phyloP scores from a whole-genome alignment of 2,888 invertebrate genomes.

The Pristionchus arcanus region DNA sequence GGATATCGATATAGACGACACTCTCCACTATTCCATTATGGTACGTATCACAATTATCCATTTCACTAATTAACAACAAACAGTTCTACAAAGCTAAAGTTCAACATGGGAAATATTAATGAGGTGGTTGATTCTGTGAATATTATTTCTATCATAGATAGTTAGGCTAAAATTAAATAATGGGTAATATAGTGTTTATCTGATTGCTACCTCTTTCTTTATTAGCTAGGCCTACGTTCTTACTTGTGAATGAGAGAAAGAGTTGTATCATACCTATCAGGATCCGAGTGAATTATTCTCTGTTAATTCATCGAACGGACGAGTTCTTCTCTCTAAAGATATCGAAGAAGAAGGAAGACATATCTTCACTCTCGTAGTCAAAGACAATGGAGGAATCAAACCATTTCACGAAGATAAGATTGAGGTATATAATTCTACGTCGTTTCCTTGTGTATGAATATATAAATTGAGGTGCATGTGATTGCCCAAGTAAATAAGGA shows the following conservation, averaged over 20 bases:
- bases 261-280: background rate
- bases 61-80: too few relatives aligned
- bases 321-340: background rate
- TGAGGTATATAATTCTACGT: background rate
- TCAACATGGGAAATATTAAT: too few relatives aligned
- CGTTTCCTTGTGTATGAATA: background rate
- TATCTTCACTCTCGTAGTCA: conserved; percentile 5
- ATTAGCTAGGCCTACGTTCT: too few relatives aligned
- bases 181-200: too few relatives aligned
- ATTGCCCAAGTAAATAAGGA: background rate
- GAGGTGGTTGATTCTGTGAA: too few relatives aligned
- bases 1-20: conserved; percentile 16
- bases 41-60: background rate
- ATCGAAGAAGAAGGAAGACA: conserved; percentile 26
- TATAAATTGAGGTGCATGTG: conserved; percentile 19
- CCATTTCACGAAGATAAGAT: conserved; percentile 16
- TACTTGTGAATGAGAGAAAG: too few relatives aligned
- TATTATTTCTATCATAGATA: too few relatives aligned
- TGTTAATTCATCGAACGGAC: conserved; percentile 19
- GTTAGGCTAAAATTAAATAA: too few relatives aligned
- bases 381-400: conserved; percentile 31
- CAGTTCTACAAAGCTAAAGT: too few relatives aligned
- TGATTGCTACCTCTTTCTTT: too few relatives aligned
- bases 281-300: background rate
- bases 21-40: conserved; percentile 18